Evolutionary conservation across 2,113 vertebrate species (phyloP), one percentile per base, ranked within the genome.

Genomic region (Menidia beryllina): DNA sequence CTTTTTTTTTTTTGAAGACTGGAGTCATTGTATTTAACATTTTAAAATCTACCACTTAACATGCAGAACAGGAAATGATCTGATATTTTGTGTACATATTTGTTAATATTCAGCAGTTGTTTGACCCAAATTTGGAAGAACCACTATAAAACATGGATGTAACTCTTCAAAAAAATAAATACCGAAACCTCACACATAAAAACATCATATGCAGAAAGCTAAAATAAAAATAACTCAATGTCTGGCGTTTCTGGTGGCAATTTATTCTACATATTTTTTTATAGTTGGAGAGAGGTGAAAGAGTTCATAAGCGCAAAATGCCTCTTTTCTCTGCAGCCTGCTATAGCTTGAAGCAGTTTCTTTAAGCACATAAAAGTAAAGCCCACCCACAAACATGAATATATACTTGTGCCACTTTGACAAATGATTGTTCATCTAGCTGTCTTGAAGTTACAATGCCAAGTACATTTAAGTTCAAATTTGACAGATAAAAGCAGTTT

Each of bases 401-500:
- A 2, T 17, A 56, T 17, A 63, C 34, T 43, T 69, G 17, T 57
- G 24, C 57, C 13, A 41, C 53, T 7, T 43, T 55, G 62, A 66
- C 20, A 30, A 25, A 68, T 49, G 5, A 45, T 24, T 51, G 45
- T 55, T 69, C 52, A 8, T 57, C n/a, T 19, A 36, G 4, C 34
- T 14, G 17, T 61, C 2, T 67, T 67, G 23, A 68, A 64, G 53
- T 36, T 51, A 58, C 34, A 61, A 7, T 41, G 17, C 43, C 49
- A 61, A 55, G 49, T 17, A 72, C 50, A 52, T 69, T 6, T 17
- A 61, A 38, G 49, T 65, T 62, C 19, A 88, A 78, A 86, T 58
- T 87, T 27, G 30, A n/a, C n/a, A n/a, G n/a, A n/a, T n/a, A n/a
- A n/a, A n/a, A n/a, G 76, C 64, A 71, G 57, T 45, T 72, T 69